Percentiles rank a stretch among this genome's conserved stretches.
Conservation (phyloP, 2,113 vertebrate genomes). For the Mixornis gularis region DNA sequence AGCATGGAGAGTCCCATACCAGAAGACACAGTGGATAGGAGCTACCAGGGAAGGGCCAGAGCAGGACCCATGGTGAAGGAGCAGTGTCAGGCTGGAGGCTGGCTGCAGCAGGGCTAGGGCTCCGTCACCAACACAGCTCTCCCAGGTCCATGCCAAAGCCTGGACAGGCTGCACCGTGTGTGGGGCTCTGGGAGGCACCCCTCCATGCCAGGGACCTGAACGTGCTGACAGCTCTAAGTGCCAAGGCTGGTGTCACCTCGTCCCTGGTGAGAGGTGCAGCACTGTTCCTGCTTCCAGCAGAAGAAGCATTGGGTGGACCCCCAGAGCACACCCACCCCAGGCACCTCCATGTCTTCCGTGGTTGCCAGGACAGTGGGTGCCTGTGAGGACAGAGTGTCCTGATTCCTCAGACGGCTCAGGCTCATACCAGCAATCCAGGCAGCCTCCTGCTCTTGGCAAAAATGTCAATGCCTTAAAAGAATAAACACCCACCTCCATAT, state of each 20-base stretch:
- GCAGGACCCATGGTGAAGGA: neutral
- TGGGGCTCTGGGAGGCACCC: neutral
- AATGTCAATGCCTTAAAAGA: neutral
- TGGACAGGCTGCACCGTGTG: neutral
- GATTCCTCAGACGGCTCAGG: neutral
- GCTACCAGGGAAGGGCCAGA: neutral
- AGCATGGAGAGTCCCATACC: rapidly evolving
- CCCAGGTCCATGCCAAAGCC: neutral
- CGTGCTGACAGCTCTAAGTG: constrained; percentile 1
- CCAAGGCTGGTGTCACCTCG: neutral
- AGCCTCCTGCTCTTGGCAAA: neutral
- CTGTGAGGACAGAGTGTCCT: neutral
- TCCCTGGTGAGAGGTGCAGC: rapidly evolving
- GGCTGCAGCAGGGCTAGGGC: too few relatives aligned
- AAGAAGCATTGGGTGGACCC: rapidly evolving
- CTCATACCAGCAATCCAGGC: neutral
- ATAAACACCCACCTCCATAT: neutral
- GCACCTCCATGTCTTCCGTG: rapidly evolving
- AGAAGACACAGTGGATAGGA: rapidly evolving
- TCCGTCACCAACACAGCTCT: neutral
- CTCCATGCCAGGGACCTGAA: rapidly evolving
- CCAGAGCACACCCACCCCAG: neutral
- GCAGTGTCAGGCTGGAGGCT: neutral
- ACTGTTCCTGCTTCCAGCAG: neutral
- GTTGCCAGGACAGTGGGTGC: neutral